Evolutionary conservation across 2,113 vertebrate species (phyloP).

Genomic region (Gavialis gangeticus): DNA sequence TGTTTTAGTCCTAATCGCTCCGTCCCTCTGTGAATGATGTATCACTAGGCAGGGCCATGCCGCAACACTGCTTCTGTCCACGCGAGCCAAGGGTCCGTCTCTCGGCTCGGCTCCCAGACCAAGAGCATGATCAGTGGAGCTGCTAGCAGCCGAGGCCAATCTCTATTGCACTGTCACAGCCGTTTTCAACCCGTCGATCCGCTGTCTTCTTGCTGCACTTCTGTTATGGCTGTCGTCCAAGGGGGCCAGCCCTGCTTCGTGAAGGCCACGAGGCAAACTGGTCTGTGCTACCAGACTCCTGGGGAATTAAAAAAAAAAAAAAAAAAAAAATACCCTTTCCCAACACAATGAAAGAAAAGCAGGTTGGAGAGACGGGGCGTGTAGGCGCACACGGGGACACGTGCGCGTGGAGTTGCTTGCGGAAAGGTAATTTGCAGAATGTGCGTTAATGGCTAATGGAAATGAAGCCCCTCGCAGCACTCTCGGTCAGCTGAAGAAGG

Average conservation of each 20-base stretch:
- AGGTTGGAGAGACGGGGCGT: no score
- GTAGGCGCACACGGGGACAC: not conserved
- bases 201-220: not conserved
- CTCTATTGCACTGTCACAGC: constrained; percentile 77
- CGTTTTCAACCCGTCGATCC: constrained; percentile 18
- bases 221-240: constrained; percentile 73
- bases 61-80: constrained; percentile 27
- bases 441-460: not conserved
- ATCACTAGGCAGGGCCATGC: not conserved
- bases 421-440: fast-evolving
- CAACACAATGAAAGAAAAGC: not conserved
- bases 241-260: constrained; percentile 52
- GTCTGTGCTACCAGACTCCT: constrained; percentile 68
- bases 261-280: constrained; percentile 42
- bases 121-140: constrained; percentile 51
- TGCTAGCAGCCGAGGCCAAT: constrained; percentile 58
- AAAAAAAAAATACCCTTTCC: not conserved
- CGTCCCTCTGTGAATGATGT: not conserved
- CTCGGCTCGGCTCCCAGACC: constrained; percentile 13
- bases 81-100: constrained; percentile 59
- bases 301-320: constrained; percentile 47
- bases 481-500: not conserved
- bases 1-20: not conserved
- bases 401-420: not conserved
- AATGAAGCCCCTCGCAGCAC: constrained; percentile 53